A percentile compares a stretch with the other conserved stretches of the same genome.
Evolutionary conservation across 2,888 invertebrate species (phyloP).

Genomic region (Graphium colonna): DNA sequence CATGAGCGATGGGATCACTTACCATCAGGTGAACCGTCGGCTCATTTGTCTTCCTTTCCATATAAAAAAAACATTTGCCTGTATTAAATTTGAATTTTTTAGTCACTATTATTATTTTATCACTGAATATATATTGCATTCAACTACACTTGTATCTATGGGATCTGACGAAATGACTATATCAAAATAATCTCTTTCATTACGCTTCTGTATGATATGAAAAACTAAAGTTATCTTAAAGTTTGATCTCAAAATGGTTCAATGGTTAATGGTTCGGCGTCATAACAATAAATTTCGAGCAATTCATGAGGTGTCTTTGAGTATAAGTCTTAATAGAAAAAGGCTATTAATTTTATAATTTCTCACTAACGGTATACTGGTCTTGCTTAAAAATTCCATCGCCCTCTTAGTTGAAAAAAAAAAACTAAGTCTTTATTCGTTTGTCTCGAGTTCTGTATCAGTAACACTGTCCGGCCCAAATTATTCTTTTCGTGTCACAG

Average conservation of each 20-base stretch:
- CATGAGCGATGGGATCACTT: no score
- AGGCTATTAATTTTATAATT: constrained; percentile 25
- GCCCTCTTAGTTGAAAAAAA: constrained; percentile 29
- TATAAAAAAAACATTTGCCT: no score
- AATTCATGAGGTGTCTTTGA: constrained; percentile 19
- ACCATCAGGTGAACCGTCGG: no score
- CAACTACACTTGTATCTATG: no score
- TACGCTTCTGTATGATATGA: not conserved
- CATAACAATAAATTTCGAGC: constrained; percentile 11
- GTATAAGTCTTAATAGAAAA: constrained; percentile 24
- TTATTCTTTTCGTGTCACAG: constrained; percentile 44
- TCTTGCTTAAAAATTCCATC: constrained; percentile 21
- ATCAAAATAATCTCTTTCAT: not conserved
- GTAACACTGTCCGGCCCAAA: constrained; percentile 47
- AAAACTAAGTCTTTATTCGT: constrained; percentile 38
- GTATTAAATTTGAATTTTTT: no score
- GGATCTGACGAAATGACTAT: no score
- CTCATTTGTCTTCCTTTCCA: no score
- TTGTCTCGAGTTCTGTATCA: constrained; percentile 44
- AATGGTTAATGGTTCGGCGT: not conserved
- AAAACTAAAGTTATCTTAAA: not conserved
- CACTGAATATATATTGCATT: no score
- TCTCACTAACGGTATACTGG: constrained; percentile 28
- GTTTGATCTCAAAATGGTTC: not conserved
- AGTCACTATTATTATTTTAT: no score